Base-by-base conservation (phyloP, 2,113 vertebrate genomes). In the Leptosomus discolor region DNA sequence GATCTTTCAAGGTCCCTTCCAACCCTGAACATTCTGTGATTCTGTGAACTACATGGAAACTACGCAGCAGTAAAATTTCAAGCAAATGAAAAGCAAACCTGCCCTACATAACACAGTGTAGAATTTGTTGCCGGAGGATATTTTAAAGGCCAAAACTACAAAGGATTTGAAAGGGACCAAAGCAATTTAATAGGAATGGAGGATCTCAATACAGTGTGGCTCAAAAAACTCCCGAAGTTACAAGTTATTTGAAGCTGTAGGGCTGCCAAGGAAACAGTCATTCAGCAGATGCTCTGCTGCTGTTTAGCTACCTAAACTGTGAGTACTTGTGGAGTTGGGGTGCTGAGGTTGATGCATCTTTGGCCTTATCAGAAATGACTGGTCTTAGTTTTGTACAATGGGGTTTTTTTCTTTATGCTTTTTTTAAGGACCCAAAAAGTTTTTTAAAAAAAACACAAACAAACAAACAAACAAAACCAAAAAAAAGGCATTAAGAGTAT, bases 51-150 rank as follows among this genome's bases (percentile, higher is more conserved):
- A 5, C 12, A 5, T 21, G 39, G 54, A 60, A 82, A 45, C 5
- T 69, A n/a, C 14, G 15, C 2, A 27, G 37, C 50, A 67, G 20
- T 86, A 77, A 30, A 61, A 54, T 23, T 32, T n/a, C 50, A 70
- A 73, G 30, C 32, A 65, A 74, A 58, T 30, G 14, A 43, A 73
- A 91, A 78, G 3, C 48, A 84, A 50, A 16, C 41, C 39, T 78
- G 12, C 30, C 34, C 6, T 67, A 2, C 2, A 0, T 67, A 61
- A 77, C 57, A 46, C 1, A 0, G 29, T 12, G 7, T 63, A 46
- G 63, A 84, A 43, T 77, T 60, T 89, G 24, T 45, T 84, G 64
- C 26, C 60, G 46, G 58, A 61, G 23, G 21, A 50, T 86, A 39
- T 51, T n/a, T 71, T 85, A 51, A 76, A 63, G 29, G 65, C 37